A percentile compares a stretch with the other conserved stretches of the same genome.
Evolutionary conservation across 1,140 invertebrate species (phyloP).

Genomic region (Atta texana): DNA sequence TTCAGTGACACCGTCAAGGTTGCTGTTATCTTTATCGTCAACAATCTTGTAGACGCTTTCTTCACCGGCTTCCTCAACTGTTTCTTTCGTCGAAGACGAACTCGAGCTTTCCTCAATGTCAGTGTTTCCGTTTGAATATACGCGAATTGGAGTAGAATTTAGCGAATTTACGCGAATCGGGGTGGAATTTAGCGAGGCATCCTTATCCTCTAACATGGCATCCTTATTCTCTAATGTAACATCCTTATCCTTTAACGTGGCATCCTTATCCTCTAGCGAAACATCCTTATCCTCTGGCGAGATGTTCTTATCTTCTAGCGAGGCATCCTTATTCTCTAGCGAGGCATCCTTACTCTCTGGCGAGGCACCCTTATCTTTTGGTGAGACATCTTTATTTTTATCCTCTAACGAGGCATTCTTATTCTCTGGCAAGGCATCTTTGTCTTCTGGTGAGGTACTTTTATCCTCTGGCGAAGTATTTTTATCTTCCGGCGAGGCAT

Average conservation of each 20-base stretch:
- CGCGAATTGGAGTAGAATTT: not conserved
- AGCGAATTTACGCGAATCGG: constrained; percentile 1
- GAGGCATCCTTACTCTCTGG: not conserved
- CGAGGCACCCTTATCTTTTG: not conserved
- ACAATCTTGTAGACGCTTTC: not conserved
- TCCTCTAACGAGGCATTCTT: not conserved
- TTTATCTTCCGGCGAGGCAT: too few species aligned
- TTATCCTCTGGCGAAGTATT: not conserved
- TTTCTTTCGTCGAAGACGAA: constrained; percentile 7
- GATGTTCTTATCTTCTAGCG: not conserved
- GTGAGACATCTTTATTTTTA: too few species aligned
- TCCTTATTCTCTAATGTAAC: not conserved
- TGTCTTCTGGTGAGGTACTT: not conserved
- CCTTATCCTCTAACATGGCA: not conserved
- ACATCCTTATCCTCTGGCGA: not conserved
- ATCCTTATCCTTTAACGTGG: not conserved
- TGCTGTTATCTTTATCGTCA: not conserved
- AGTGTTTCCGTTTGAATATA: not conserved
- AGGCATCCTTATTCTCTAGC: not conserved
- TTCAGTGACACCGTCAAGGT: not conserved
- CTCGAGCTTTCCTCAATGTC: constrained; percentile 44
- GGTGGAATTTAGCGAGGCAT: not conserved
- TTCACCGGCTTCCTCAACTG: not conserved
- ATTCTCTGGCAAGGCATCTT: not conserved
- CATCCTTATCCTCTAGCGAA: not conserved